Base-by-base conservation (phyloP, 2,113 vertebrate species). In the Plectropomus leopardus region DNA sequence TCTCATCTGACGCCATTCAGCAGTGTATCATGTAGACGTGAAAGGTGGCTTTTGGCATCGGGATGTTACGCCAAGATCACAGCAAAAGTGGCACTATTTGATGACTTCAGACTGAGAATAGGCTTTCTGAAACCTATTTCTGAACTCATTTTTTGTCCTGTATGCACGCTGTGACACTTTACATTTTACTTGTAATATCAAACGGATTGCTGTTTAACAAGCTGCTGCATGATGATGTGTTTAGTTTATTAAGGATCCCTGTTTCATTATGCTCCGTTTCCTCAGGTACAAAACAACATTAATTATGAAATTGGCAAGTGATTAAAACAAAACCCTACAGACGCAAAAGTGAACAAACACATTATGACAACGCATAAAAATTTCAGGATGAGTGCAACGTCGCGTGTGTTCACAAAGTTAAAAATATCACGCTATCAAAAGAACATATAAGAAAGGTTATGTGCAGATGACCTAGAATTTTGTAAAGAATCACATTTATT, bases 271-370 rank as follows among this genome's bases (percentile, higher is more conserved):
- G 51, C 7, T 19, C 24, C 13, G 21, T 76, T 63, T 76, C 42
- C 53, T 54, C 55, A 30, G 63, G 70, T 26, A 40, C 57, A 30
- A 50, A 64, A 50, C 57, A 64, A 55, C 42, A 70, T 57, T 42
- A 28, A 82, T 76, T 71, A 50, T 82, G 19, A 64, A 72, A 45
- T 1, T 42, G 80, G 45, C 9, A 26, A 50, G 45, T 42, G 24
- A 70, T 64, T 48, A 19, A 55, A 63, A 75, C 28, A 70, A 80
- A 68, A 54, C 26, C 57, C 24, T 4, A 4, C 0, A 10, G 53
- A 72, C 10, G 30, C 34, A 34, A 47, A 57, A 21, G 17, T 26
- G 71, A 48, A 61, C 21, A 50, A 66, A 72, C 55, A 76, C 50
- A 67, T 74, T 51, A 45, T 5, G 48, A 42, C 34, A 53, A 23